Conservation (phyloP, 2,888 invertebrate genomes). For the Stenurella melanura region DNA sequence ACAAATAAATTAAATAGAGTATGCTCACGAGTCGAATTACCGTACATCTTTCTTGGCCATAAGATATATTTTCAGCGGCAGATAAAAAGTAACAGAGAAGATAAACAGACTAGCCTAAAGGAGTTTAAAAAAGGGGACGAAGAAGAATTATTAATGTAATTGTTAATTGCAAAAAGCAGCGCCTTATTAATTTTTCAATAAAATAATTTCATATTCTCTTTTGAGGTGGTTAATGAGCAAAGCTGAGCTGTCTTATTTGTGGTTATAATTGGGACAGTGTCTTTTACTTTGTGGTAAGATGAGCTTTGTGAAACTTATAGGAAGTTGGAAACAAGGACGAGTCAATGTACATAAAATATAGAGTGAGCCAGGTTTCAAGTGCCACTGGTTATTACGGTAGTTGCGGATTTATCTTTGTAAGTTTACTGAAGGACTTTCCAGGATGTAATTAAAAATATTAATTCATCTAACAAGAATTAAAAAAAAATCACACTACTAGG, state of each 20-base stretch:
- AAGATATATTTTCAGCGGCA: background rate
- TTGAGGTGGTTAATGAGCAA: background rate
- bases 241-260: background rate
- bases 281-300: background rate
- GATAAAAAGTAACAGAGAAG: background rate
- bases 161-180: background rate
- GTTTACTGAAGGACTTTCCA: too few relatives aligned
- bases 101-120: background rate
- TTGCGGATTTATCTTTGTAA: too few relatives aligned
- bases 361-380: too few relatives aligned
- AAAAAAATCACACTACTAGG: too few relatives aligned
- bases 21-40: background rate
- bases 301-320: too few relatives aligned
- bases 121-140: background rate
- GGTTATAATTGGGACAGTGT: background rate
- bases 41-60: background rate
- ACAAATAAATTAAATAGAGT: slow-evolving; percentile 27
- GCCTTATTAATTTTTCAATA: background rate
- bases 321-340: too few relatives aligned
- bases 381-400: too few relatives aligned
- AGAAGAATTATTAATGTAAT: background rate
- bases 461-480: too few relatives aligned
- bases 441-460: too few relatives aligned
- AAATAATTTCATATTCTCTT: background rate
- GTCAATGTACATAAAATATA: too few relatives aligned